A percentile compares a stretch with the other conserved stretches of the same genome.
phyloP scores from a whole-genome alignment of 2,113 vertebrate species.

The Gyps fulvus region DNA sequence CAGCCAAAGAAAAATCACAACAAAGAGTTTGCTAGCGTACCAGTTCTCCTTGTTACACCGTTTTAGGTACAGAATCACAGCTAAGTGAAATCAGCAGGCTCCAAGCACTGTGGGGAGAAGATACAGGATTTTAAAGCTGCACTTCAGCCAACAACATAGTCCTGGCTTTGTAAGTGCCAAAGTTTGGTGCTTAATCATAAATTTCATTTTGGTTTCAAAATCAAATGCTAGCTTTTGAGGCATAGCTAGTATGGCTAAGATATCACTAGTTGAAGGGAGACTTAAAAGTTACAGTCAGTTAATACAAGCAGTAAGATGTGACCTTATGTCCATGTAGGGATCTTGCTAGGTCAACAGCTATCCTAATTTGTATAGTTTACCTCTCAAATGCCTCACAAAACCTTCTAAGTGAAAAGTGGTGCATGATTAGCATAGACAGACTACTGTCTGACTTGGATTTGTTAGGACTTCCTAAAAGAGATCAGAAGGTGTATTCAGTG shows the following conservation, averaged over 20 bases:
- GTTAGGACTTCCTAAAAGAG: not conserved
- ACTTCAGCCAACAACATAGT: not conserved
- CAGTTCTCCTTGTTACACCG: not conserved
- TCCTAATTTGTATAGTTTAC: not conserved
- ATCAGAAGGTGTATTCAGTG: not conserved
- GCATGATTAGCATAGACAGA: not conserved
- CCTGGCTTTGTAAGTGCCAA: not conserved
- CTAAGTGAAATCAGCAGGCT: not conserved
- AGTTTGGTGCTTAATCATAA: not conserved
- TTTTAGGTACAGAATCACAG: not conserved
- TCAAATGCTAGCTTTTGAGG: not conserved
- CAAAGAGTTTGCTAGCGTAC: not conserved
- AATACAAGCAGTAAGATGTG: not conserved
- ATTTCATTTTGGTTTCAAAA: not conserved
- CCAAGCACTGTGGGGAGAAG: not conserved
- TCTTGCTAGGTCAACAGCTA: not conserved
- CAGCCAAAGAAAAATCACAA: not conserved
- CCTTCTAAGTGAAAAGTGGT: not conserved
- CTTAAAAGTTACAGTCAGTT: not conserved
- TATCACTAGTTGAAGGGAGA: not conserved
- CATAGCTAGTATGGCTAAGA: not conserved
- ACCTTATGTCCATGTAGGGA: not conserved
- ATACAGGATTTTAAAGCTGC: not conserved
- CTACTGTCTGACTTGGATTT: not conserved
- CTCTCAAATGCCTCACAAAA: not conserved